These are phyloP conservation scores for Autographa pulchrina DNA, from an alignment of 2,888 invertebrate species.

Conservation along the genomic window DNA sequence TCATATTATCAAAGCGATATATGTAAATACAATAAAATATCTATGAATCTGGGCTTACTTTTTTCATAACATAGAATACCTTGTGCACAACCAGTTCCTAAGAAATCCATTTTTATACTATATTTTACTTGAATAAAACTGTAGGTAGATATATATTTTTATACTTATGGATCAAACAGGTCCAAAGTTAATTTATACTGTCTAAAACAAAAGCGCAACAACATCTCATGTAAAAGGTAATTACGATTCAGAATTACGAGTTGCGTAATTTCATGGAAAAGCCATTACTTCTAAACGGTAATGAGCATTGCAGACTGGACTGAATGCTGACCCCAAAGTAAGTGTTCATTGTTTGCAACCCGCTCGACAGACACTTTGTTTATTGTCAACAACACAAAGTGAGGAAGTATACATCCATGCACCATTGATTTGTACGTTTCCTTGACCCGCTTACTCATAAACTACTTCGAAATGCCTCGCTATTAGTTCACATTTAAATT, in stretches of 20 bases:
- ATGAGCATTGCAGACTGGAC: constrained; percentile 27
- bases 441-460: constrained; percentile 54
- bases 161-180: no score
- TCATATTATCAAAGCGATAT: no score
- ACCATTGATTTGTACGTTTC: constrained; percentile 60
- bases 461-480: constrained; percentile 35
- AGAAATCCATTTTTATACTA: no score
- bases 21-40: no score
- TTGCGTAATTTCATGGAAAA: constrained; percentile 34
- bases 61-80: no score
- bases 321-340: constrained; percentile 46
- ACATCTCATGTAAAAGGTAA: neutral
- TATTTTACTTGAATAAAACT: no score
- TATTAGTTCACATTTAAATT: constrained; percentile 24
- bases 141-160: no score
- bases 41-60: no score
- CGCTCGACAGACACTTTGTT: constrained; percentile 47
- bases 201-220: neutral
- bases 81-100: no score
- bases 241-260: neutral
- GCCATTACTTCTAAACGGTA: constrained; percentile 32
- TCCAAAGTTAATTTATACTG: no score
- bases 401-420: constrained; percentile 72
- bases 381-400: constrained; percentile 77
- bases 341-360: constrained; percentile 47